Evolutionary conservation across 2,888 invertebrate species (phyloP), one percentile per base, ranked within the genome.

Genomic region (Leptarthrus brevirostris): DNA sequence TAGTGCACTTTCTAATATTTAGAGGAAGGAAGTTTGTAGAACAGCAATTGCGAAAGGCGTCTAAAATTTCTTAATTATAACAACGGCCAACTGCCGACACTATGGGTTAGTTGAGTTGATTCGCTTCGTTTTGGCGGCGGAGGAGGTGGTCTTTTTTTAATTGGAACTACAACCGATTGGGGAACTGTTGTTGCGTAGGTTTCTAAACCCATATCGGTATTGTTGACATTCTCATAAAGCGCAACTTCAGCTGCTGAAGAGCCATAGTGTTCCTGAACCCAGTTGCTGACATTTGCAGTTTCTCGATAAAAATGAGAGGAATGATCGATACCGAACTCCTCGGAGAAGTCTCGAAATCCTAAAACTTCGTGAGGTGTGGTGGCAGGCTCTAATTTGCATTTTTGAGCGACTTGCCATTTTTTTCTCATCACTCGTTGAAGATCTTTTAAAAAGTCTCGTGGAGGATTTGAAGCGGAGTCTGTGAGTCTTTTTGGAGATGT

Each of bases 391-490:
- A 92, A 86, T 83, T 95, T 94, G 81, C 96, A 95, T 82, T 96
- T 96, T 81, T 96, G 95, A 2, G 96, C 95, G 0, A 96, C 95
- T 81, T 95, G 94, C 94, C 94, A 94, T 81, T 96, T 96, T 81
- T 95, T 95, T 78, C 94, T 89, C 94, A 96, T 96, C 0, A 96
- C 96, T 69, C 95, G 88, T 81, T 96, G 96, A 58, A 96, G 86
- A 83, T 96, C 96, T 81, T 93, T 92, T 53, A 96, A 86, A 81
- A 96, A 96, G 74, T 93, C 93, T 24, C 90, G 90, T 0, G 93
- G 92, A 2, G 93, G 93, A 80, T 91, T 91, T 77, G 91, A 90
- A 74, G 88, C 88, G 0, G 90, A 90, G 74, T 93, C 92, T 0
- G 89, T 89, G 26, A 93, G 84, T 79, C 92, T 92, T 82, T 92